Evolutionary conservation across 2,113 vertebrate genomes (phyloP).

Genomic region (Glaucomys volans): DNA sequence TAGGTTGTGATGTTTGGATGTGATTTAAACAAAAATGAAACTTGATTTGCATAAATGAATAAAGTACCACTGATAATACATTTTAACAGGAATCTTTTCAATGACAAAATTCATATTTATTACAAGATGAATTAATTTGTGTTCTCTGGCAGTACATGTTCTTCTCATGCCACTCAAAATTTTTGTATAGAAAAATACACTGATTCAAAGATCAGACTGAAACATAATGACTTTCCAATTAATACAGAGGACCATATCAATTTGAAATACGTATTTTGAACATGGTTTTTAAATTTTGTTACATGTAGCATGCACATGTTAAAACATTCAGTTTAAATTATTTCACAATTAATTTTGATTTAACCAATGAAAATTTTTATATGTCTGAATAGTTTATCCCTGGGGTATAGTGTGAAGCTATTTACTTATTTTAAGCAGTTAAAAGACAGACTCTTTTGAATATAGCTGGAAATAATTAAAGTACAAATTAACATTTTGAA

Average conservation of each 20-base stretch:
- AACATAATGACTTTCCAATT: constrained; percentile 30
- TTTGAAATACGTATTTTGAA: constrained; percentile 58
- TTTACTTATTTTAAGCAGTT: constrained; percentile 28
- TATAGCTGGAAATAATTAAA: constrained; percentile 50
- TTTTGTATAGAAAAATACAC: constrained; percentile 16
- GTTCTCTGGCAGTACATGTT: neutral
- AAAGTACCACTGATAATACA: neutral
- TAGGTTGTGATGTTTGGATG: neutral
- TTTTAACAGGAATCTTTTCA: constrained; percentile 30
- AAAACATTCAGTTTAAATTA: constrained; percentile 47
- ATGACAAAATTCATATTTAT: neutral
- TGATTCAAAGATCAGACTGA: constrained; percentile 51
- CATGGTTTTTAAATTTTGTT: constrained; percentile 59
- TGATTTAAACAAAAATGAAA: constrained; percentile 39
- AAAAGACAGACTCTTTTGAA: neutral
- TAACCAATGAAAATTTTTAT: neutral
- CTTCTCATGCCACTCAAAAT: constrained; percentile 12
- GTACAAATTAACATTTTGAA: constrained; percentile 50
- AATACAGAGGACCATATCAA: constrained; percentile 30
- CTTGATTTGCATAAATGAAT: neutral
- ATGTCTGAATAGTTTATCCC: constrained; percentile 11
- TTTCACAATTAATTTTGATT: constrained; percentile 54
- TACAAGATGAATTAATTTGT: constrained; percentile 23
- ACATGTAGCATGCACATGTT: constrained; percentile 39
- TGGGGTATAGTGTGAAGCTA: neutral